Conservation (phyloP, 2,888 invertebrate genomes). For the Elegia similella region DNA sequence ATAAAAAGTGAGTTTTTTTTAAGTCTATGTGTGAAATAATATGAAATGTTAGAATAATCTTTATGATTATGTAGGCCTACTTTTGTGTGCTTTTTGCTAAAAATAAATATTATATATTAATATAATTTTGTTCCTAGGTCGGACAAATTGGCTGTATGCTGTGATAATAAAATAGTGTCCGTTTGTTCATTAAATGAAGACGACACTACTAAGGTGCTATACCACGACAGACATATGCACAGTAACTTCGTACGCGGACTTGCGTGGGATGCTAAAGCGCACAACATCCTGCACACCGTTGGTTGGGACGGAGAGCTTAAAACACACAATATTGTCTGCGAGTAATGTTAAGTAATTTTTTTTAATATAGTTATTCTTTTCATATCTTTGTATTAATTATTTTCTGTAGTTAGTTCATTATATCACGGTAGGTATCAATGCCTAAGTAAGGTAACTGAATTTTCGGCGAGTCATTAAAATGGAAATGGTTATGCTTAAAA, state of each 20-base stretch:
- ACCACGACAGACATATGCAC: conserved; percentile 60
- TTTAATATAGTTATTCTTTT: conserved; percentile 4
- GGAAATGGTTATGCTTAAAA: no score
- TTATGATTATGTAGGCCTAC: no score
- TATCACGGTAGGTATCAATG: no score
- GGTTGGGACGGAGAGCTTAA: conserved; percentile 81
- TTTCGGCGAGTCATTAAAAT: no score
- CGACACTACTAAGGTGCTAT: conserved; percentile 41
- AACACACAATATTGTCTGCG: conserved; percentile 50
- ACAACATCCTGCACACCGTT: conserved; percentile 68
- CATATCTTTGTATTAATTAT: neutral
- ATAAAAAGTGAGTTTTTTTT: conserved; percentile 53
- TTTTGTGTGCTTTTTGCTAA: no score
- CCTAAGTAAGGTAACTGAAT: no score
- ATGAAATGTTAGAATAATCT: no score
- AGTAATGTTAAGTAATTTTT: conserved; percentile 22
- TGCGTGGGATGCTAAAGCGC: conserved; percentile 70
- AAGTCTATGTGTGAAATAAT: no score
- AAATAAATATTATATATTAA: neutral
- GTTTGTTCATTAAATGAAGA: conserved; percentile 52
- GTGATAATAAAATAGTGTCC: conserved; percentile 69
- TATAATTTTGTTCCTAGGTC: conserved; percentile 35
- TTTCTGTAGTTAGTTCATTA: neutral
- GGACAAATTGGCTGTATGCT: conserved; percentile 63
- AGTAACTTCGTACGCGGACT: conserved; percentile 77